phyloP scores from a whole-genome alignment of 2,888 invertebrate species.

The Galerucella pusilla region DNA sequence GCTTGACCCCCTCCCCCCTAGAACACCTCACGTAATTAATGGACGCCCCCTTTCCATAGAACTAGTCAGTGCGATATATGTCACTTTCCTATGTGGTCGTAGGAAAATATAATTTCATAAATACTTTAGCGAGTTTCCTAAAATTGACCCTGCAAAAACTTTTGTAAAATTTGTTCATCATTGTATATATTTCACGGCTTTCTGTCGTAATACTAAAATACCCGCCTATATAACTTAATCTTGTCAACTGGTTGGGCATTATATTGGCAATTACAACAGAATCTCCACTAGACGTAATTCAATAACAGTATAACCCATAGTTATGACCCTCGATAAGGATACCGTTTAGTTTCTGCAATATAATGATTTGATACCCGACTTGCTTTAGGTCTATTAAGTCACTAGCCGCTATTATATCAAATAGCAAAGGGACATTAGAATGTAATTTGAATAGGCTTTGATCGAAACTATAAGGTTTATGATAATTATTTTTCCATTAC shows the following conservation, averaged over 20 bases:
- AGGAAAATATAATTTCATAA: no score
- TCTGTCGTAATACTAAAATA: not conserved
- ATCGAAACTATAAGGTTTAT: conserved; percentile 13
- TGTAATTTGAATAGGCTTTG: conserved; percentile 25
- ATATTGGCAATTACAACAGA: conserved; percentile 43
- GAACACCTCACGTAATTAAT: no score
- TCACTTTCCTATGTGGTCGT: no score
- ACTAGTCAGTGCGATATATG: no score
- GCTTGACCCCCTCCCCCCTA: no score
- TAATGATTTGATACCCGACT: conserved; percentile 41
- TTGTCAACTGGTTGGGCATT: conserved; percentile 36
- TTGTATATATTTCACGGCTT: no score
- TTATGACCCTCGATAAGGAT: conserved; percentile 44
- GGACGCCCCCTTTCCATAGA: no score
- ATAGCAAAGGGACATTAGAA: conserved; percentile 23
- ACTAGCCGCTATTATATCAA: conserved; percentile 24
- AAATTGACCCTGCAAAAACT: no score
- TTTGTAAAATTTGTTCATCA: no score
- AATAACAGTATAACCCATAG: conserved; percentile 43
- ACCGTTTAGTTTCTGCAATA: conserved; percentile 35
- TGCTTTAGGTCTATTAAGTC: conserved; percentile 37
- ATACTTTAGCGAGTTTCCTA: no score
- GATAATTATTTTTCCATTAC: conserved; percentile 13
- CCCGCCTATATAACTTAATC: conserved; percentile 28
- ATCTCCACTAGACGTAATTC: conserved; percentile 43